Evolutionary conservation across 2,113 vertebrate genomes (phyloP).

Genomic region (Rhadina sibilatrix): DNA sequence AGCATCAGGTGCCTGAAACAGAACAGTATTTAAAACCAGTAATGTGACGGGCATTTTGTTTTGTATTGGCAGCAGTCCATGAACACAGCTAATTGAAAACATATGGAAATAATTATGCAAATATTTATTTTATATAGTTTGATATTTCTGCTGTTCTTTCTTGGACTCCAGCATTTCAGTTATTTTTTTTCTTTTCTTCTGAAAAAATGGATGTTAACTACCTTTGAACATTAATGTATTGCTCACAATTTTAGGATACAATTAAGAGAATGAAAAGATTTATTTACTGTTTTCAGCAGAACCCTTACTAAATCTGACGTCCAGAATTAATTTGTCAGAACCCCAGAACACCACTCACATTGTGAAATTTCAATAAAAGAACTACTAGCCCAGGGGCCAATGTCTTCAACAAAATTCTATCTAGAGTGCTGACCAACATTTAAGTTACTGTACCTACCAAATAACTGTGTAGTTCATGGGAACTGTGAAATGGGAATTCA

Average conservation of each 20-base stretch:
- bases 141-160: background rate
- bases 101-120: background rate
- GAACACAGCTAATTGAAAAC: background rate
- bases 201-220: background rate
- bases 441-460: conserved; percentile 73
- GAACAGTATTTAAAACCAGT: background rate
- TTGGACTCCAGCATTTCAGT: background rate
- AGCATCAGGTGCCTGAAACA: conserved; percentile 74
- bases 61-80: background rate
- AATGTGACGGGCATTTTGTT: background rate
- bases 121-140: background rate
- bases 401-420: background rate
- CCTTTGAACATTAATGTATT: background rate
- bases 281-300: background rate
- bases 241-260: background rate
- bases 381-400: background rate
- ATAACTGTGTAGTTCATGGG: conserved; percentile 50
- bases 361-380: background rate
- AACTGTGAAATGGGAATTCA: conserved; percentile 66
- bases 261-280: background rate
- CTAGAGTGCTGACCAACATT: background rate
- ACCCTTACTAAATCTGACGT: background rate
- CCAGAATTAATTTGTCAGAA: background rate
- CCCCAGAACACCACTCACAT: background rate
- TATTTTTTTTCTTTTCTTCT: background rate